These are phyloP conservation scores for Rhimphoctona megacephalus DNA, from an alignment of 2,888 invertebrate species.

Conservation along the genomic window DNA sequence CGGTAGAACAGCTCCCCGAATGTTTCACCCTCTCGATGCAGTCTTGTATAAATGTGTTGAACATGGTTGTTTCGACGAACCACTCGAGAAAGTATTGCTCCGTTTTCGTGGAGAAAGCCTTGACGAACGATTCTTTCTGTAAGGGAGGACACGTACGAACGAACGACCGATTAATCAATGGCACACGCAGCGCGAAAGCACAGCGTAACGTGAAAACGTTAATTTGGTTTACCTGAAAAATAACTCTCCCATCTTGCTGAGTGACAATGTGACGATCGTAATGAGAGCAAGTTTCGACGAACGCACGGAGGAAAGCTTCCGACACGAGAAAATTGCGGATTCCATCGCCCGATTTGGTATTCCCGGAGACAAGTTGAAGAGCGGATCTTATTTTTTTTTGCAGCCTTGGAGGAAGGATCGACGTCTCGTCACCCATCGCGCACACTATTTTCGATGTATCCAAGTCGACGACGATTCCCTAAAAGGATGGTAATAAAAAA, in stretches of 20 bases:
- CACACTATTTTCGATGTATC: slow-evolving; percentile 88
- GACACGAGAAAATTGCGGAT: slow-evolving; percentile 91
- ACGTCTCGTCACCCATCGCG: slow-evolving; percentile 91
- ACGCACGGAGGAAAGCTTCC: slow-evolving; percentile 92
- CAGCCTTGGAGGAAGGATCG: slow-evolving; percentile 90
- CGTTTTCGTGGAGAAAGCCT: slow-evolving; percentile 88
- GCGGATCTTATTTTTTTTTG: slow-evolving; percentile 89
- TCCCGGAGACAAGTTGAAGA: slow-evolving; percentile 84
- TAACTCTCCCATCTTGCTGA: slow-evolving; percentile 83
- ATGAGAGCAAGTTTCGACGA: slow-evolving; percentile 87
- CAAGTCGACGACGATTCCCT: slow-evolving; percentile 92
- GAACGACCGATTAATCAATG: not conserved
- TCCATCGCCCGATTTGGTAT: slow-evolving; percentile 85
- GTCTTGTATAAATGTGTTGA: slow-evolving; percentile 90
- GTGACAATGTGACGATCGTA: slow-evolving; percentile 70
- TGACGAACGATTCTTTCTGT: slow-evolving; percentile 91
- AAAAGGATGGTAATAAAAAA: slow-evolving; percentile 61
- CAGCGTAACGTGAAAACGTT: not conserved
- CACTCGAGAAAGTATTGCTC: slow-evolving; percentile 92
- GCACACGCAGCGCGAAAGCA: not conserved
- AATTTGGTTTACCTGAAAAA: slow-evolving; percentile 83
- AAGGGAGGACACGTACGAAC: slow-evolving; percentile 76
- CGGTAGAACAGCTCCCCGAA: slow-evolving; percentile 69
- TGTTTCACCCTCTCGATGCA: slow-evolving; percentile 72
- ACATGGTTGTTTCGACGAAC: slow-evolving; percentile 96